phyloP scores from a whole-genome alignment of 2,113 vertebrate species.

The Cynocephalus volans region DNA sequence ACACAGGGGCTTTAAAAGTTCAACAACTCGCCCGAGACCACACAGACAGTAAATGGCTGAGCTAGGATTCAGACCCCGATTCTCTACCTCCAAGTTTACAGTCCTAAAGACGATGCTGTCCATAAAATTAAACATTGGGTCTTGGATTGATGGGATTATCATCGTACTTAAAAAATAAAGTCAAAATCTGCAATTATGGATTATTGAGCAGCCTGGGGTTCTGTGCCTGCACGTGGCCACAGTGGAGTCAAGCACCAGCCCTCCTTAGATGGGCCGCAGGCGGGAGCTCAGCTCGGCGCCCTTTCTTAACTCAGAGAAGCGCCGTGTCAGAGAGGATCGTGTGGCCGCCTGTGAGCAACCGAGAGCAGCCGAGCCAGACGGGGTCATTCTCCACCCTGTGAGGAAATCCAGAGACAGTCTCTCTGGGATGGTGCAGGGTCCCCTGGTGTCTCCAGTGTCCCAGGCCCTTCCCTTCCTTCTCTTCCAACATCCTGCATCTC shows the following conservation, averaged over 20 bases:
- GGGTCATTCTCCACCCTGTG: background rate
- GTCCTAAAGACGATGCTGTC: background rate
- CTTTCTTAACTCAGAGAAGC: background rate
- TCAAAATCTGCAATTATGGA: background rate
- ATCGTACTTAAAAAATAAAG: no score
- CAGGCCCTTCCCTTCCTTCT: background rate
- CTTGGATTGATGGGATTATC: no score
- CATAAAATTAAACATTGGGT: background rate
- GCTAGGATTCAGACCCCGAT: background rate
- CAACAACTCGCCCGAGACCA: background rate
- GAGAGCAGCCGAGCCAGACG: no score
- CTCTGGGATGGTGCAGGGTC: no score
- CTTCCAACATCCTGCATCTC: background rate
- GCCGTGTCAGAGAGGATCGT: no score
- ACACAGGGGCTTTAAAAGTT: background rate
- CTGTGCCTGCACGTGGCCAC: rapidly evolving
- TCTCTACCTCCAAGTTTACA: background rate
- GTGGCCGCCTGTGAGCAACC: background rate
- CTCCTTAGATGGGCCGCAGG: background rate
- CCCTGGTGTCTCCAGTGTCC: background rate
- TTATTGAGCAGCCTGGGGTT: background rate
- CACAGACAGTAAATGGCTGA: background rate
- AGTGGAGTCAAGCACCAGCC: background rate
- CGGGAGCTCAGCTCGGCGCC: background rate
- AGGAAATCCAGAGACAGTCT: background rate